Base-by-base conservation (phyloP, 2,113 vertebrate species). In the Ancistrus triradiatus region DNA sequence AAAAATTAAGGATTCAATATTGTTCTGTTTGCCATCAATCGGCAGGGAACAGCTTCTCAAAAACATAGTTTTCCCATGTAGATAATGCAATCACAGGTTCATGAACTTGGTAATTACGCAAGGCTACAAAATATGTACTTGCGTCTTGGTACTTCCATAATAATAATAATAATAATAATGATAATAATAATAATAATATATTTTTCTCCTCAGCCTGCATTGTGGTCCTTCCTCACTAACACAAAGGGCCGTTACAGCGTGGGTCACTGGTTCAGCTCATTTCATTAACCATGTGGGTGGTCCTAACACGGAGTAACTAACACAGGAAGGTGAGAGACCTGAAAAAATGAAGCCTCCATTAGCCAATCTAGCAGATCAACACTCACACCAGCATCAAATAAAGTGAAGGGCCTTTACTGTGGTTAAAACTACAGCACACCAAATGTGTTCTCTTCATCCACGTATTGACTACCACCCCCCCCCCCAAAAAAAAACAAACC, bases 221-320 rank as follows among this genome's bases (percentile, higher is more conserved):
- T 73, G 59, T 63, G 24, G 48, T 60, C 47, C 66, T 52, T 28
- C 25, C 18, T 73, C 11, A 57, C 42, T 48, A 35, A 21, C 46
- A 57, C 53, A n/a, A 43, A 7, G 50, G 47, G 44, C 46, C 50
- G 58, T 72, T 69, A 64, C 61, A 61, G 55, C 61, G 60, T 61
- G 66, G 66, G 66, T 74, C 56, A 74, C 46, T 55, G 67, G 48
- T 56, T 74, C 44, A 28, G 65, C 61, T 74, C 46, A 66, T 68
- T 73, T 52, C 59, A 50, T 63, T 69, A 65, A 64, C 47, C 52
- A 7, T 64, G 71, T 74, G 66, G 66, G 72, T 74, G 72, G 72
- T 74, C 72, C 47, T 21, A n/a, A 25, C 37, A 65, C 48, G 65
- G n/a, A 73, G 21, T 63, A 31, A 4, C 55, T 48, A 53, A 55